A percentile compares a stretch with the other conserved stretches of the same genome.
Conservation (phyloP, 2,888 invertebrate species). For the Nesidiocoris tenuis region DNA sequence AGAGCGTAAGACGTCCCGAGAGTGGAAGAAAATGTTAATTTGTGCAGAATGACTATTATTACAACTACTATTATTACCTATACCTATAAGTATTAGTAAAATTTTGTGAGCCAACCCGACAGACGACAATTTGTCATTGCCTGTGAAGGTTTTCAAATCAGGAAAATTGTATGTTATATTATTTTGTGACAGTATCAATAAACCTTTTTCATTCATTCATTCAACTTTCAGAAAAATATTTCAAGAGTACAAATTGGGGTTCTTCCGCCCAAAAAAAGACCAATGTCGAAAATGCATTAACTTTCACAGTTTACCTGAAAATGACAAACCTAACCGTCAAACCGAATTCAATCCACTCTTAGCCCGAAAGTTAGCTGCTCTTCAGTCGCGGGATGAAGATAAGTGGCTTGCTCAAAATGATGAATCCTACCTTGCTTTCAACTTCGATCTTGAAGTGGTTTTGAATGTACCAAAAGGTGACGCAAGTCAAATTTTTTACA, state of each 20-base stretch:
- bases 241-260: slow-evolving; percentile 16
- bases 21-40: too few relatives aligned
- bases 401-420: slow-evolving; percentile 1
- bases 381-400: slow-evolving; percentile 8
- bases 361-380: slow-evolving; percentile 4
- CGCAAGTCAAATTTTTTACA: slow-evolving; percentile 13
- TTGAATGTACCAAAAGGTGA: slow-evolving; percentile 8
- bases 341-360: background rate
- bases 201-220: too few relatives aligned
- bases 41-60: too few relatives aligned
- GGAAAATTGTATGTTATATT: too few relatives aligned
- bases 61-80: too few relatives aligned
- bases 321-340: too few relatives aligned
- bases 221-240: slow-evolving; percentile 14
- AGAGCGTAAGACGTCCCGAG: too few relatives aligned
- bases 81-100: too few relatives aligned
- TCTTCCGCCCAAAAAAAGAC: slow-evolving; percentile 12
- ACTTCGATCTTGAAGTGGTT: slow-evolving; percentile 15
- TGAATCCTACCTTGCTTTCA: slow-evolving; percentile 11
- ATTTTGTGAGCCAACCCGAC: too few relatives aligned
- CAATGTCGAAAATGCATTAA: background rate
- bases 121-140: too few relatives aligned
- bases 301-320: slow-evolving; percentile 1
- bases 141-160: too few relatives aligned
- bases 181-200: too few relatives aligned